Evolutionary conservation across 1,140 invertebrate genomes (phyloP), one percentile per base, ranked within the genome.

Genomic region (Ostrea denselamellosa): DNA sequence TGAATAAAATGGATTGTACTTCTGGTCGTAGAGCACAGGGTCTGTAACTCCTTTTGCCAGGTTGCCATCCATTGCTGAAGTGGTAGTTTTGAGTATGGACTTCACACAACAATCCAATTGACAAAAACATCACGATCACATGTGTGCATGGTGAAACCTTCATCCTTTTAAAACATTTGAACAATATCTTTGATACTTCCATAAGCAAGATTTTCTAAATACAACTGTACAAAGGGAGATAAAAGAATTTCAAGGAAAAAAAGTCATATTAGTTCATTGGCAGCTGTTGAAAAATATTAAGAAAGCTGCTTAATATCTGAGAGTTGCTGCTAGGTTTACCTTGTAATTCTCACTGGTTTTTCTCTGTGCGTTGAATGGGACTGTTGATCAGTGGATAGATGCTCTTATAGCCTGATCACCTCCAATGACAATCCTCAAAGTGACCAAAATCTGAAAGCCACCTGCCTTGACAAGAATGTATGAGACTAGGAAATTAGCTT

Each of bases 41-140:
- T n/a, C 85, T 10, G 54, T 85, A 44, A 71, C 87, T 87, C 89
- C 91, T 82, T 86, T 91, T 92, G 14, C 93, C 93, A 0, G 93
- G 90, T 77, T 93, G 90, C 93, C 93, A 94, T 58, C 93, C 93
- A 89, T 94, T 94, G 87, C 93, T 94, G 88, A 91, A 94, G 90
- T 94, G 93, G 88, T 92, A 93, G 86, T 91, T 93, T 90, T 94
- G 93, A 62, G 89, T 88, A 22, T 68, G 52, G 82, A 87, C 89
- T 22, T 51, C 62, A 58, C 28, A 44, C 82, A 83, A 52, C 34
- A 83, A 77, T 77, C 68, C 68, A 77, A 77, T 14, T 77, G 28
- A 28, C 28, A 85, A 71, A 89, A 89, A 22, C 22, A 87, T 25
- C 2, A 87, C 71, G 28, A 86, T 56, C 17, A 88, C 82, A 62